Evolutionary conservation across 1,140 invertebrate genomes (phyloP), one percentile per base, ranked within the genome.

Genomic region (Doryteuthis pealeii): DNA sequence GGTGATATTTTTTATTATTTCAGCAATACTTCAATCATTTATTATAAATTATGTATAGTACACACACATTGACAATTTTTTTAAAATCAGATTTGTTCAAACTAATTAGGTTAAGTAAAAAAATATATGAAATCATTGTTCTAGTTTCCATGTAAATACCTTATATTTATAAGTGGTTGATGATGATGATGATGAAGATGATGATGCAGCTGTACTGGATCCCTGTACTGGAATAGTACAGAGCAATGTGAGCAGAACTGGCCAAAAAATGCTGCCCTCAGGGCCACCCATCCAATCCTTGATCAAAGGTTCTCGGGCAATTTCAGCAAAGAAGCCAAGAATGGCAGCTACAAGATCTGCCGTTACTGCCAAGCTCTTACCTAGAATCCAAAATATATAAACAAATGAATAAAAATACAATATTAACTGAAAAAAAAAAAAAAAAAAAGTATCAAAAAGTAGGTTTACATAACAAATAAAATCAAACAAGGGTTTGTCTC

Each of bases 201-300:
- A 31, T 10, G 70, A 28, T 26, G 26, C 40, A 30, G 35, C 91
- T 82, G 94, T 93, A 73, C 94, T 86, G 67, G 91, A 90, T 3
- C 91, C 90, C 73, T 92, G 92, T 10, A 87, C 79, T 26, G 83
- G 82, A 58, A 80, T 82, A 71, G 82, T 83, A 76, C 93, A 95
- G 32, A 95, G 88, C 79, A 94, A 89, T 28, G 91, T 91, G 1
- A 96, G 89, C 49, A 96, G 87, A 4, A 93, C 93, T 22, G 92
- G 90, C 95, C 95, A 96, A 87, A 96, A 96, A 10, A 90, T 89
- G 30, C 92, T 92, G 1, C 94, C 94, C 78, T 94, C 92, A 70
- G 90, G 87, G 5, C 90, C 91, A 5, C 94, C 95, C 30, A 96
- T 89, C 95, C 94, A 96, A 85, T 95, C 93, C 74, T 94, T 92